Percentiles rank a stretch among this genome's conserved stretches.
These are phyloP conservation scores for Agriopis leucophaearia DNA, from an alignment of 2,888 invertebrate genomes.

Conservation along the genomic window DNA sequence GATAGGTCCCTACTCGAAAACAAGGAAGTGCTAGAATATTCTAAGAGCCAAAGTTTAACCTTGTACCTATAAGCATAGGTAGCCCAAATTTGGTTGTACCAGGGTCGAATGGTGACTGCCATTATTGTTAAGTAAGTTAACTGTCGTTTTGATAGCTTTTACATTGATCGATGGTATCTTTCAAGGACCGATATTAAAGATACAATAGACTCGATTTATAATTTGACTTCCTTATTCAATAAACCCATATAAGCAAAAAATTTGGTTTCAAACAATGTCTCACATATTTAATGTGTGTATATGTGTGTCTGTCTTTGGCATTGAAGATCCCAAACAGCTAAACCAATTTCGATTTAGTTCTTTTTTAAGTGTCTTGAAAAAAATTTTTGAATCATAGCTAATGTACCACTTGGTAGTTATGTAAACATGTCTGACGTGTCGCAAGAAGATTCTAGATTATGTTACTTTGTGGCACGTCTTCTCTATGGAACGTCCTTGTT, in stretches of 20 bases:
- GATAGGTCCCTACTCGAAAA: conserved; percentile 2
- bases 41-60: conserved; percentile 16
- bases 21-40: conserved; percentile 19
- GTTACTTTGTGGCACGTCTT: too few species aligned
- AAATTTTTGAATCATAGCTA: too few species aligned
- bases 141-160: conserved; percentile 23
- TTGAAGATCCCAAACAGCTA: too few species aligned
- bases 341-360: too few species aligned
- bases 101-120: conserved; percentile 14
- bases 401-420: too few species aligned
- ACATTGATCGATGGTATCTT: conserved; percentile 25
- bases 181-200: conserved; percentile 2
- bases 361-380: too few species aligned
- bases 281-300: not conserved
- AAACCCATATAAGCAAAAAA: not conserved
- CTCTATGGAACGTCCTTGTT: too few species aligned
- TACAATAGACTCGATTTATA: not conserved
- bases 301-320: too few species aligned
- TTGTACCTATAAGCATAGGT: conserved; percentile 21
- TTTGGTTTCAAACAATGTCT: not conserved
- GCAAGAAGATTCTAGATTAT: too few species aligned
- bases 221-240: not conserved
- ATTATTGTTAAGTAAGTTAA: conserved; percentile 16
- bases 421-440: too few species aligned
- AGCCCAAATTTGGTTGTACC: conserved; percentile 8